Evolutionary conservation across 2,888 invertebrate species (phyloP), one percentile per base, ranked within the genome.

Genomic region (Lasiommata megera): DNA sequence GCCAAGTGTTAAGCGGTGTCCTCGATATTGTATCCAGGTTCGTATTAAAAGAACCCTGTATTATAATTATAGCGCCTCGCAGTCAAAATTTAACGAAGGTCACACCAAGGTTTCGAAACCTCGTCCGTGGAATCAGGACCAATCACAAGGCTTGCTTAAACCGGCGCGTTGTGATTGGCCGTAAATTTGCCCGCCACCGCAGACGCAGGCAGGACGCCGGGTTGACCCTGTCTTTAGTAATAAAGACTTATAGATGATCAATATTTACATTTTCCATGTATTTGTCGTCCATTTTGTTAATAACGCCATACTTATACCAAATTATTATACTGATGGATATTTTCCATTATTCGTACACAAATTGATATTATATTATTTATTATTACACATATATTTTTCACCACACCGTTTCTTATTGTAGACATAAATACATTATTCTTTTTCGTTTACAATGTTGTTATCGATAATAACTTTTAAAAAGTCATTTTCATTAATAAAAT

Each of bases 1-100:
- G 80, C 79, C 77, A 74, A 74, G 72, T 61, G 6, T 46, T 46
- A 31, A 54, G 12, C 44, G 38, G 34, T 57, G 34, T 44, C 36
- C 29, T 36, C 18, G 23, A 23, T 46, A 47, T 54, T 72, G 66
- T 67, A 58, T 72, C 69, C 16, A 28, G 51, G 54, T 59, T 46
- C 43, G 12, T 28, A 43, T 28, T 48, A 6, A 3, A n/a, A 1
- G 53, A 59, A 60, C 54, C 60, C 48, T 40, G 31, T 29, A 23
- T 31, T 5, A n/a, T n/a, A n/a, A n/a, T n/a, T 28, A 8, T 17
- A 16, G 9, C 16, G 34, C 34, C 34, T 34, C 34, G 34, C 34
- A 34, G 9, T 34, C 11, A 34, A 1, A 1, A 11, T 34, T 34
- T 1, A 34, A 11, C 23, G 23, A 23, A 23, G 23, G 23, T 23